Percentiles rank a stretch among this genome's conserved stretches.
Evolutionary conservation across 2,888 invertebrate species (phyloP).

Genomic region (Ophioninae sp.): DNA sequence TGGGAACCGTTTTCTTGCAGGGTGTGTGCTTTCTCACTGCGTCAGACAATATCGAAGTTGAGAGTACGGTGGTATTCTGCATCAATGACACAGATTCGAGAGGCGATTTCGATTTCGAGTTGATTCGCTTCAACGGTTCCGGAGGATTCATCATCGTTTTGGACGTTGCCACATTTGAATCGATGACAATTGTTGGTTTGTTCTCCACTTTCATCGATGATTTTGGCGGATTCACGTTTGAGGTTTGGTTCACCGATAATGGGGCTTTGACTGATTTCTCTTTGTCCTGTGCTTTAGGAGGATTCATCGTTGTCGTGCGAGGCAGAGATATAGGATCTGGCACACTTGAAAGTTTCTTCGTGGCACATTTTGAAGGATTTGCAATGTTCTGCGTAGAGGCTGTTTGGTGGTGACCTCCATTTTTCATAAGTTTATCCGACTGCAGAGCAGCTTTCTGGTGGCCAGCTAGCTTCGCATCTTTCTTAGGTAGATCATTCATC

Average conservation of each 20-base stretch:
- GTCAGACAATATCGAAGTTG: constrained; percentile 27
- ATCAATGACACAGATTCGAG: not conserved
- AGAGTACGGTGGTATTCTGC: constrained; percentile 16
- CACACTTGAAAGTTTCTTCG: not conserved
- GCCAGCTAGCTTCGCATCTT: constrained; percentile 21
- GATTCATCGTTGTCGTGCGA: constrained; percentile 17
- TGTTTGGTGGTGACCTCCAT: not conserved
- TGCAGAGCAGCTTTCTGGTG: not conserved
- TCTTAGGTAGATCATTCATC: constrained; percentile 13
- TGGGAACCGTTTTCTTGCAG: constrained; percentile 62
- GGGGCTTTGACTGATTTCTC: not conserved
- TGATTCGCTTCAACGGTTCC: not conserved
- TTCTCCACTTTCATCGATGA: not conserved
- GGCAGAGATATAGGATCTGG: not conserved
- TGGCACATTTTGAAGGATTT: not conserved
- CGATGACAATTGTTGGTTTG: not conserved
- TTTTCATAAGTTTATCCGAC: constrained; percentile 1
- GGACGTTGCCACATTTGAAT: not conserved
- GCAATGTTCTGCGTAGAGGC: not conserved
- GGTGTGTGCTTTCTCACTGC: constrained; percentile 46
- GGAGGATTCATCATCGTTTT: constrained; percentile 19
- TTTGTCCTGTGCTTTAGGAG: constrained; percentile 8
- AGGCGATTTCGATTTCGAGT: not conserved
- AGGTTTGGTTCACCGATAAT: constrained; percentile 4
- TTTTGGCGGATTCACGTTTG: constrained; percentile 11